Evolutionary conservation across 1,140 invertebrate species (phyloP), one percentile per base, ranked within the genome.

Genomic region (Pseudomyrmex cubaensis): DNA sequence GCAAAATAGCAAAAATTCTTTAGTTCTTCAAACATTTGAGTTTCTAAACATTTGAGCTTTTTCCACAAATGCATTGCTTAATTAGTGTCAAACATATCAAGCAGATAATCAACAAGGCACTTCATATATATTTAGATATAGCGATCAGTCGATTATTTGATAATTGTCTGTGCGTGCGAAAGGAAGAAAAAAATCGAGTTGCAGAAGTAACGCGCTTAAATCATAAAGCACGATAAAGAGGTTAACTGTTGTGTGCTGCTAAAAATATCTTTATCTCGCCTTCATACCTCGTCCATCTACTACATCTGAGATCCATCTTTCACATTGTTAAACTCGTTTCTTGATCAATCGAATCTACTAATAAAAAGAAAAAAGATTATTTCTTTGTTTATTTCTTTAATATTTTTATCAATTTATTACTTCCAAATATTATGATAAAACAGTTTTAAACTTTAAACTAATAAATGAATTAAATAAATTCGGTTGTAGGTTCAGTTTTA

Each of bases 181-280:
- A 8, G 46, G 57, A 84, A 84, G 63, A 84, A 84, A 78, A 48
- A 84, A 70, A 70, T 80, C n/a, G 66, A 17, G 8, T 9, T 62
- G 56, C 56, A 70, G 20, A 52, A 80, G 22, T 70, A 44, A 84
- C 35, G 63, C 59, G 13, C 20, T 17, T 64, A 46, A 56, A 62
- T 84, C 74, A 57, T 84, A 80, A 84, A 84, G 66, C 76, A 63
- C 64, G 44, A 80, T 80, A 84, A 80, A 84, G 75, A 84, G 75
- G 75, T 84, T 80, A 80, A 84, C 75, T 80, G 75, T 84, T 80
- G 82, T 22, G 66, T 22, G 66, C 22, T n/a, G 75, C 66, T 84
- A 84, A 84, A 84, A 84, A 84, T 84, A 84, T 50, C 66, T 80
- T 25, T 52, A 63, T 46, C 50, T 9, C 22, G 12, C 46, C 70